Conservation (phyloP, 2,888 invertebrate species). For the Margaritifera margaritifera region DNA sequence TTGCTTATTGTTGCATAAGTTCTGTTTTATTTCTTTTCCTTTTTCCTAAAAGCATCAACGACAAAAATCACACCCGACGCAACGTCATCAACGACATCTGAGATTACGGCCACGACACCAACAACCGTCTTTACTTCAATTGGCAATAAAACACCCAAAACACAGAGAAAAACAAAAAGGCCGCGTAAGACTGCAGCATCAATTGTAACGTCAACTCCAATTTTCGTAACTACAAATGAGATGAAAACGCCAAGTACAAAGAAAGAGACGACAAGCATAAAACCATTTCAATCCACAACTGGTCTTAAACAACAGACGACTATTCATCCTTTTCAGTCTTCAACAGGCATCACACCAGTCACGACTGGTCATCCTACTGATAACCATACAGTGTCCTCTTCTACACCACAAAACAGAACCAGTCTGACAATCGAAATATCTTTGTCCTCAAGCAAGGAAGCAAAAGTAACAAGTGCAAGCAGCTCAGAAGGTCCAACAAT, state of each 20-base stretch:
- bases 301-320: too few relatives aligned
- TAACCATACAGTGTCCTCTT: too few relatives aligned
- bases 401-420: too few relatives aligned
- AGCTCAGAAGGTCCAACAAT: neutral
- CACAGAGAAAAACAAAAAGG: neutral
- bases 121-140: neutral
- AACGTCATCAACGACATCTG: constrained; percentile 4
- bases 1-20: too few relatives aligned
- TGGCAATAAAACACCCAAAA: constrained; percentile 3
- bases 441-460: too few relatives aligned
- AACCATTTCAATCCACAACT: too few relatives aligned
- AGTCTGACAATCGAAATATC: too few relatives aligned
- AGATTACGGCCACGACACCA: constrained; percentile 6
- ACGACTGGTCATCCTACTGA: neutral
- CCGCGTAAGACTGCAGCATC: neutral
- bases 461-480: neutral
- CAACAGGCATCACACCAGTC: neutral
- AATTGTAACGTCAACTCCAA: neutral
- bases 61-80: constrained; percentile 5
- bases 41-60: constrained; percentile 7
- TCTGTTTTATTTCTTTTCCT: too few relatives aligned
- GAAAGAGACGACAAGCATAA: too few relatives aligned
- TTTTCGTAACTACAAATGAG: neutral
- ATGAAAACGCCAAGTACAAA: too few relatives aligned
- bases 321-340: neutral